Base-by-base conservation (phyloP, 2,113 vertebrate species). In the Indicator indicator region DNA sequence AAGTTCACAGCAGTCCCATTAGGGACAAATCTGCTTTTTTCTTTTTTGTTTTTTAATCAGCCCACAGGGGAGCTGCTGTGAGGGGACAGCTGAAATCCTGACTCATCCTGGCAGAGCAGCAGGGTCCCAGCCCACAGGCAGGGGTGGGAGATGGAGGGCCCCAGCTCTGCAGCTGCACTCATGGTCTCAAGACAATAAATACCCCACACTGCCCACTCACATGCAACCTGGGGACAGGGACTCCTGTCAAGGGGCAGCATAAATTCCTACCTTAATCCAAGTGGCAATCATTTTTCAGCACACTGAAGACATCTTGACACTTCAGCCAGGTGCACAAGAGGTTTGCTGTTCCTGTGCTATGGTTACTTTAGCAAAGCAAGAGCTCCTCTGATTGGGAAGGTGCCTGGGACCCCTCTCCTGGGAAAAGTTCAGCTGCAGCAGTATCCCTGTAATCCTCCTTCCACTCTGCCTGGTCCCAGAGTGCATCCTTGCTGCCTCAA, bases 31-130 rank as follows among this genome's bases (percentile, higher is more conserved):
- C 54, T 55, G 40, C 6, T 0, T 11, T 33, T n/a, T 19, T 30
- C 50, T 56, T 15, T 18, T 18, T 54, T 54, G 46, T 21, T 40
- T 46, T 26, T 42, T 9, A 6, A 52, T 46, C 52, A 91, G 42
- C 70, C 73, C 59, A 40, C 48, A 63, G 50, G 9, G 56, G 54
- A 93, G 42, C 74, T 83, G 52, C 68, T 88, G 32, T 24, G 55
- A 75, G 65, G 38, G 46, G 68, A 91, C 81, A 90, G 92, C 89
- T 86, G 75, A 90, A 69, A 81, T 40, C 44, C 46, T 59, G 74
- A 74, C 73, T 64, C 79, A 60, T 11, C 62, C 72, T 42, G 16
- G 3, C 55, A 78, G 59, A 76, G 74, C 2, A 65, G 54, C 2
- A 11, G 48, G 48, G 62, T 52, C 89, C 60, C 55, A 86, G 62